Percentiles rank a stretch among this genome's conserved stretches.
Evolutionary conservation across 2,888 invertebrate genomes (phyloP).

Genomic region (Aphidoletes aphidimyza): DNA sequence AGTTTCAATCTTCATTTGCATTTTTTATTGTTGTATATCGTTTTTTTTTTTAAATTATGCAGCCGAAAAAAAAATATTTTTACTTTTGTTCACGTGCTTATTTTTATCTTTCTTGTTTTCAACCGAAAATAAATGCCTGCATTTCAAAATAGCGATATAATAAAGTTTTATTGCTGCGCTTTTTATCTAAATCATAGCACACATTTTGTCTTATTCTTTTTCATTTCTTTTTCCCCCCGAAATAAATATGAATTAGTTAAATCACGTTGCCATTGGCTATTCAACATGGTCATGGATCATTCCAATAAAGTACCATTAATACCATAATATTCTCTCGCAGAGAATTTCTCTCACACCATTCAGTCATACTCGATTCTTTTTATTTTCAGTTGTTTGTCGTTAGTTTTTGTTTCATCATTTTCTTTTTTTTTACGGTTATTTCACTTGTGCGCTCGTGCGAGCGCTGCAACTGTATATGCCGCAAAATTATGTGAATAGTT

Average conservation of each 20-base stretch:
- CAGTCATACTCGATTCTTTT: too few relatives aligned
- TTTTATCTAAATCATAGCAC: neutral
- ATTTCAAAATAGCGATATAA: slow-evolving; percentile 33
- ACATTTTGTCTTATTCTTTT: neutral
- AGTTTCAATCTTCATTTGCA: neutral
- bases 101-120: neutral
- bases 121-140: neutral
- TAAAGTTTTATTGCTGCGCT: slow-evolving; percentile 28
- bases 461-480: too few relatives aligned
- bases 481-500: too few relatives aligned
- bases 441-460: too few relatives aligned
- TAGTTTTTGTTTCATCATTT: too few relatives aligned
- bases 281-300: slow-evolving; percentile 2
- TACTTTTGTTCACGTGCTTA: neutral
- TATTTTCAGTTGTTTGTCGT: too few relatives aligned
- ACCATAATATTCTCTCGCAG: neutral
- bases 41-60: neutral
- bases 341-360: too few relatives aligned
- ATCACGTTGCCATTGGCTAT: slow-evolving; percentile 38
- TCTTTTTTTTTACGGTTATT: too few relatives aligned
- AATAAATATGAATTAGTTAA: slow-evolving; percentile 28
- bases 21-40: neutral
- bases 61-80: too few relatives aligned
- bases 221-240: neutral
- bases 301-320: slow-evolving; percentile 3